These are phyloP conservation scores for Myotis planiceps DNA, from an alignment of 2,797 vertebrate genomes.

Conservation along the genomic window DNA sequence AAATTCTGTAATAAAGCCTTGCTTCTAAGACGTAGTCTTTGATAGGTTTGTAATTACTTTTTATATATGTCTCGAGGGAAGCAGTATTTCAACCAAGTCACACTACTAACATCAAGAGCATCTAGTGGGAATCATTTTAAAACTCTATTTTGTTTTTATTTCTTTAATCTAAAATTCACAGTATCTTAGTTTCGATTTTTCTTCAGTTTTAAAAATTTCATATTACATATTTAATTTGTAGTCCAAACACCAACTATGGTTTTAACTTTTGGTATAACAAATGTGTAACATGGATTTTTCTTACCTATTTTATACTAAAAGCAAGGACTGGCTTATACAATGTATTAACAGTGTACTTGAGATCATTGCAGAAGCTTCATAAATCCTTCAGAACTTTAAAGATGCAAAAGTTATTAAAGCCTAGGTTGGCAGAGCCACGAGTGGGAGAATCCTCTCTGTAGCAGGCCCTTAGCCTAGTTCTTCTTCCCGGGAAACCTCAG, in stretches of 20 bases:
- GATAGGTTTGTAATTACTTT: not conserved
- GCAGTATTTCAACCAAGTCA: not conserved
- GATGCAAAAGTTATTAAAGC: not conserved
- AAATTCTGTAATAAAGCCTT: slow-evolving; percentile 26
- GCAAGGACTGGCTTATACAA: not conserved
- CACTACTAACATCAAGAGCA: not conserved
- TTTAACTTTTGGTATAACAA: not conserved
- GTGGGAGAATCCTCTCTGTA: not conserved
- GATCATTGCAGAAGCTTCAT: not conserved
- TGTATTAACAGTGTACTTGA: not conserved
- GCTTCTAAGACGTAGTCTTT: not conserved
- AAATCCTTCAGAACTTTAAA: not conserved
- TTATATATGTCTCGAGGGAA: not conserved
- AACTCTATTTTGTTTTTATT: not conserved
- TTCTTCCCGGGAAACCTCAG: not conserved
- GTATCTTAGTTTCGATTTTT: not conserved
- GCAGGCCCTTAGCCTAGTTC: not conserved
- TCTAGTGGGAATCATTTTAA: not conserved
- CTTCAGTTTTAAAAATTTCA: not conserved
- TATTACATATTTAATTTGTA: not conserved
- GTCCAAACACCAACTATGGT: not conserved
- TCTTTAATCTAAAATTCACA: not conserved
- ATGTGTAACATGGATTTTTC: not conserved
- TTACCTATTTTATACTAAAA: not conserved
- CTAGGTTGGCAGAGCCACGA: not conserved